Evolutionary conservation across 2,888 invertebrate genomes (phyloP).

Genomic region (Conistra vaccinii): DNA sequence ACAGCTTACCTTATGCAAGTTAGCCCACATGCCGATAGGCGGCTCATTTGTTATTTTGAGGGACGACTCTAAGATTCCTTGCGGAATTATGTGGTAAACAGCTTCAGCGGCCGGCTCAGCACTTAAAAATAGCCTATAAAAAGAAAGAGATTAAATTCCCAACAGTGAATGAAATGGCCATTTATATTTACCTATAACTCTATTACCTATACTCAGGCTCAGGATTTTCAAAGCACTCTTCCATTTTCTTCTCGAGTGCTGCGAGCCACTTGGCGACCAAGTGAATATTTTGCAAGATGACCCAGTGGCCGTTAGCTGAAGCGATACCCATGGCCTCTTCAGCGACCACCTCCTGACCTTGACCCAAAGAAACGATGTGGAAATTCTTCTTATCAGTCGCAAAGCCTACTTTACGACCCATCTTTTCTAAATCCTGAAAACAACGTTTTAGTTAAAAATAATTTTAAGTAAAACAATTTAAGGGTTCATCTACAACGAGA

Average conservation of each 20-base stretch:
- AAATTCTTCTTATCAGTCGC: conserved; percentile 95
- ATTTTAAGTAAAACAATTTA: neutral
- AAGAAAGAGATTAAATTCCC: neutral
- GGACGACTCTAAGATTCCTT: conserved; percentile 97
- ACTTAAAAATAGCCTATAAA: conserved; percentile 93
- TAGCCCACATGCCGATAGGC: conserved; percentile 98
- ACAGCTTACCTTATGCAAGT: conserved; percentile 94
- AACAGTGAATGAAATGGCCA: neutral
- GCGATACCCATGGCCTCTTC: conserved; percentile 96
- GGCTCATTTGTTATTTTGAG: conserved; percentile 99
- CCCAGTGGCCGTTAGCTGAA: conserved; percentile 96
- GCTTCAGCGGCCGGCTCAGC: conserved; percentile 96
- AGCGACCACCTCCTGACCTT: conserved; percentile 98
- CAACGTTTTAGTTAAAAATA: neutral
- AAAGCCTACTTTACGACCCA: conserved; percentile 95
- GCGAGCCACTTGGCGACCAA: conserved; percentile 97
- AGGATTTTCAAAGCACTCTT: conserved; percentile 93
- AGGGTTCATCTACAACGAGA: neutral
- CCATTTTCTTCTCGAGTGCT: conserved; percentile 97
- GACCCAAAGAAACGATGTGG: conserved; percentile 98
- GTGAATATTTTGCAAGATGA: conserved; percentile 98
- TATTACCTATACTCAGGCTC: conserved; percentile 91
- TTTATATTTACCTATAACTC: conserved; percentile 87
- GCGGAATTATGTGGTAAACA: conserved; percentile 92
- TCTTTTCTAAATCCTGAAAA: conserved; percentile 95